Percentiles rank a stretch among this genome's conserved stretches.
Evolutionary conservation across 2,113 vertebrate genomes (phyloP).

Genomic region (Semnornis frantzii): DNA sequence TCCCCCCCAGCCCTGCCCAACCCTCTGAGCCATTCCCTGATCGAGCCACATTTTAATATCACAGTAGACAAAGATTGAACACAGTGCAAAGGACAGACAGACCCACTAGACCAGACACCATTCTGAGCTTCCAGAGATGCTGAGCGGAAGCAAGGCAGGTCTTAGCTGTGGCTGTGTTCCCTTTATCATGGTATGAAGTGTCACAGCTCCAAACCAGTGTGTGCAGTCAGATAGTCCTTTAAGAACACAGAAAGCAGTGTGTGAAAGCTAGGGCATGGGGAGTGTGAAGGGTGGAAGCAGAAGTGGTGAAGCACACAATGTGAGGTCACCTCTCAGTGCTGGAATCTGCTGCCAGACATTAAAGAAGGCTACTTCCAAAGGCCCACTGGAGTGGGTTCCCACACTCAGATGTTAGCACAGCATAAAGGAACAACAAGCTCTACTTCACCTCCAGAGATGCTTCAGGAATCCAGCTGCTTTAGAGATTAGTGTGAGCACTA

Average conservation of each 20-base stretch:
- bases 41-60: slow-evolving; percentile 14
- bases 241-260: background rate
- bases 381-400: slow-evolving; percentile 26
- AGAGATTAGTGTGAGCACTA: slow-evolving; percentile 22
- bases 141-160: slow-evolving; percentile 49
- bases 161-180: slow-evolving; percentile 47
- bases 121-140: slow-evolving; percentile 43
- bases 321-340: background rate
- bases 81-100: slow-evolving; percentile 41
- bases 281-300: slow-evolving; percentile 39
- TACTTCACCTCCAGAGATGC: slow-evolving; percentile 68
- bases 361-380: background rate
- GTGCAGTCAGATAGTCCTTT: background rate
- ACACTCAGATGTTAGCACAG: slow-evolving; percentile 14
- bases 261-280: background rate
- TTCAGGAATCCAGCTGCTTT: slow-evolving; percentile 47
- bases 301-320: background rate
- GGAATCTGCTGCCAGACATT: background rate
- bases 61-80: slow-evolving; percentile 34
- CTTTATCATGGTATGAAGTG: background rate
- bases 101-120: slow-evolving; percentile 37
- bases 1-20: background rate
- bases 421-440: slow-evolving; percentile 41
- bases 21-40: slow-evolving; percentile 60
- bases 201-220: background rate